A percentile compares a stretch with the other conserved stretches of the same genome.
These are phyloP conservation scores for Chrysogorgia sp. DNA, from an alignment of 92 coral and sea anemone species.

Conservation along the genomic window DNA sequence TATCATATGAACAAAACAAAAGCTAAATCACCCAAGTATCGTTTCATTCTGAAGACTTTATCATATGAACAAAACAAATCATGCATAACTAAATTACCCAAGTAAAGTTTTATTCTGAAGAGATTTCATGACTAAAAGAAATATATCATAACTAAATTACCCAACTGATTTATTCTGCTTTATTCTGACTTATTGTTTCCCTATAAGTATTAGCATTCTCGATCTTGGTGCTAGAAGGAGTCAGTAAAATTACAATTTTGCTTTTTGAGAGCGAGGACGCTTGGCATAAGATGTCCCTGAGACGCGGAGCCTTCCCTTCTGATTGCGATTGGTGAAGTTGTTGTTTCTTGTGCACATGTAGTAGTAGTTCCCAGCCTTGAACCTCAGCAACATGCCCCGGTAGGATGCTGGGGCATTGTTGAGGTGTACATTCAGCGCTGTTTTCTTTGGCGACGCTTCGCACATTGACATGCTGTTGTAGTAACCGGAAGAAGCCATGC, in stretches of 20 bases:
- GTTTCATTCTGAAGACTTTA: no score
- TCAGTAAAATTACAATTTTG: not conserved
- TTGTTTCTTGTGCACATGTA: conserved; percentile 91
- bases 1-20: no score
- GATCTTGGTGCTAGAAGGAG: not conserved
- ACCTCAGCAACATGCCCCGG: conserved; percentile 77
- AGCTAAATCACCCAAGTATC: no score
- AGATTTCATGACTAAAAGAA: no score
- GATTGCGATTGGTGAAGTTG: conserved; percentile 95
- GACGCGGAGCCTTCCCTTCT: conserved; percentile 73
- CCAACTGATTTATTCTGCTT: no score
- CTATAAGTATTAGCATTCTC: not conserved
- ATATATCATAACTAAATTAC: no score
- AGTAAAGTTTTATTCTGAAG: no score
- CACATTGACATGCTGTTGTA: conserved; percentile 30
- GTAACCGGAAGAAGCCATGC: conserved; percentile 82
- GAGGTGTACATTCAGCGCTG: conserved; percentile 69
- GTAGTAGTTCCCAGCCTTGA: conserved; percentile 69
- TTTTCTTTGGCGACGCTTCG: conserved; percentile 50
- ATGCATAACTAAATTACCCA: no score
- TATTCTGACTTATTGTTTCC: no score
- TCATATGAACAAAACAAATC: no score
- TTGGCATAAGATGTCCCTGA: not conserved
- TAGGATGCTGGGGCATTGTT: conserved; percentile 95
- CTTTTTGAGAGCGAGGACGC: not conserved